A percentile compares a stretch with the other conserved stretches of the same genome.
Conservation (phyloP, 2,888 invertebrate genomes). For the Papilio demoleus region DNA sequence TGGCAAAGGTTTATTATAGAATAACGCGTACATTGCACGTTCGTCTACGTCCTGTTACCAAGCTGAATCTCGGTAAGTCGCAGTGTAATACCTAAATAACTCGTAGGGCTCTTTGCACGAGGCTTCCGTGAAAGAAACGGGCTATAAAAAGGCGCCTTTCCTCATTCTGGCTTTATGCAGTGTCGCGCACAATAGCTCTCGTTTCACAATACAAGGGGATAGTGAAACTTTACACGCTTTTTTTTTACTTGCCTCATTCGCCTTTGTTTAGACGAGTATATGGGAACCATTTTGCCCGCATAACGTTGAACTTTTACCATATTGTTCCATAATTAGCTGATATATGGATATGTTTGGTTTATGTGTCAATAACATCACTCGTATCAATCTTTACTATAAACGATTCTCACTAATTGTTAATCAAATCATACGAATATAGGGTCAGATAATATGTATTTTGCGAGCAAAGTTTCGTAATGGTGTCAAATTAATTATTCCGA, state of each 20-base stretch:
- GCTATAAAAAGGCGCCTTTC: slow-evolving; percentile 58
- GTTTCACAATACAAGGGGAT: slow-evolving; percentile 61
- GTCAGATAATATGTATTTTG: not conserved
- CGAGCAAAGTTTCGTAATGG: not conserved
- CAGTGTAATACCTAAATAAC: slow-evolving; percentile 35
- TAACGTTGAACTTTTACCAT: slow-evolving; percentile 63
- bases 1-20: not conserved
- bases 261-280: slow-evolving; percentile 58
- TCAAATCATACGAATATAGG: no score
- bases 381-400: not conserved
- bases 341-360: slow-evolving; percentile 40
- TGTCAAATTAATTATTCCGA: slow-evolving; percentile 11
- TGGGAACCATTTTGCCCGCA: slow-evolving; percentile 58
- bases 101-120: slow-evolving; percentile 39
- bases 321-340: slow-evolving; percentile 51
- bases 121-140: slow-evolving; percentile 52
- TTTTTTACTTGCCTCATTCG: slow-evolving; percentile 59
- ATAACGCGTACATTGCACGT: not conserved
- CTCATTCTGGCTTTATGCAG: slow-evolving; percentile 53
- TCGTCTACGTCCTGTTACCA: not conserved
- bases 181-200: slow-evolving; percentile 58
- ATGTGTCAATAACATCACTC: not conserved
- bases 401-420: no score
- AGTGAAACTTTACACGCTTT: slow-evolving; percentile 68
- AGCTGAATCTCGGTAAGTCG: not conserved